Evolutionary conservation across 2,113 vertebrate genomes (phyloP).

Genomic region (Planiliza haematocheilus): DNA sequence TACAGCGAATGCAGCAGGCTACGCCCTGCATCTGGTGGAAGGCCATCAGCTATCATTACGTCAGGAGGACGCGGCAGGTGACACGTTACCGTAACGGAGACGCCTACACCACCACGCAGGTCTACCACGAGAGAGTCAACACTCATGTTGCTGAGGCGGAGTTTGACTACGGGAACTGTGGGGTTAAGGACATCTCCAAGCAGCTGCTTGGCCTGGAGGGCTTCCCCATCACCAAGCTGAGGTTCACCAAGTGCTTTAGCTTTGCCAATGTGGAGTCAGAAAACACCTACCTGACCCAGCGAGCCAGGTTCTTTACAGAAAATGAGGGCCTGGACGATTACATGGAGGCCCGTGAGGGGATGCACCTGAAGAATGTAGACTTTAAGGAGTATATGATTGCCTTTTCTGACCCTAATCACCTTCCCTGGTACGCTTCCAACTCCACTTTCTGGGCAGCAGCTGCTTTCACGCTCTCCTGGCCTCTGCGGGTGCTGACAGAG

Average conservation of each 20-base stretch:
- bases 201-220: conserved; percentile 89
- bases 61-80: conserved; percentile 92
- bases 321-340: conserved; percentile 97
- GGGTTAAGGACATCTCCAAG: conserved; percentile 96
- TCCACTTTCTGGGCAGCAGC: conserved; percentile 94
- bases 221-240: conserved; percentile 90
- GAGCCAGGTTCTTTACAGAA: conserved; percentile 96
- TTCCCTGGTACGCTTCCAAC: conserved; percentile 94
- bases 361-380: conserved; percentile 98
- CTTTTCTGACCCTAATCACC: conserved; percentile 89
- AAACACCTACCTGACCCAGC: conserved; percentile 95
- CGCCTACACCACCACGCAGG: conserved; percentile 91
- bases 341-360: conserved; percentile 98
- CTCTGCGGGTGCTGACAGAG: conserved; percentile 91
- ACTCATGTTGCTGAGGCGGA: conserved; percentile 95
- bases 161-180: conserved; percentile 95
- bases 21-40: conserved; percentile 99
- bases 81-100: conserved; percentile 95
- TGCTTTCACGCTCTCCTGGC: conserved; percentile 94
- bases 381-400: conserved; percentile 97
- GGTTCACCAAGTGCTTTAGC: conserved; percentile 99
- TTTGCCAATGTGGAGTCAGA: conserved; percentile 97
- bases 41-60: conserved; percentile 97
- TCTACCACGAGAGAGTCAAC: conserved; percentile 95
- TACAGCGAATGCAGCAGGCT: conserved; percentile 94